These are phyloP conservation scores for Dicentrarchus labrax DNA, from an alignment of 2,113 vertebrate species.

Conservation along the genomic window DNA sequence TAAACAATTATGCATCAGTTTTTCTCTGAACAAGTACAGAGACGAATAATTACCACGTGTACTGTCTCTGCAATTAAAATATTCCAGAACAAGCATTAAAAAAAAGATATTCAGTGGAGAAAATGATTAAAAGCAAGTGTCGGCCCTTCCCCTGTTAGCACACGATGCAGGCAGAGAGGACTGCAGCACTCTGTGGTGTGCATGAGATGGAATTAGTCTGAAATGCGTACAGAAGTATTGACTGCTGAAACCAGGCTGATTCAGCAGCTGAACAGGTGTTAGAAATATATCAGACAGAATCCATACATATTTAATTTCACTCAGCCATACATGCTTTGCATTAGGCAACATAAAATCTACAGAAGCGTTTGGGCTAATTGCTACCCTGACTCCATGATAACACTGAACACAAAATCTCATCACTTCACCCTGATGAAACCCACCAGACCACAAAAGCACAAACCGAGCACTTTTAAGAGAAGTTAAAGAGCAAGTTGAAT, in stretches of 20 bases:
- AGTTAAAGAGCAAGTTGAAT: no score
- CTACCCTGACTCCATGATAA: constrained; percentile 6
- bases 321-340: constrained; percentile 17
- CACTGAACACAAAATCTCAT: constrained; percentile 6
- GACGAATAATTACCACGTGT: constrained; percentile 16
- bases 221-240: constrained; percentile 34
- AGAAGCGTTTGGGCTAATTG: constrained; percentile 7
- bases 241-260: constrained; percentile 32
- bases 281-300: constrained; percentile 49
- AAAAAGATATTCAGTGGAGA: background rate
- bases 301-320: constrained; percentile 36
- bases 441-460: background rate
- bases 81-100: background rate
- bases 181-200: constrained; percentile 2
- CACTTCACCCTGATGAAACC: constrained; percentile 6
- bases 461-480: background rate
- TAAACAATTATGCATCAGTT: constrained; percentile 29
- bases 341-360: background rate
- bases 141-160: background rate
- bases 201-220: constrained; percentile 19
- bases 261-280: constrained; percentile 56
- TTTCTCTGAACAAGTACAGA: background rate
- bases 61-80: constrained; percentile 16
- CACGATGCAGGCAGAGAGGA: constrained; percentile 7
- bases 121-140: constrained; percentile 17